phyloP scores from a whole-genome alignment of 92 coral and sea anemone species.

The Hydrozoanthus gracilis region DNA sequence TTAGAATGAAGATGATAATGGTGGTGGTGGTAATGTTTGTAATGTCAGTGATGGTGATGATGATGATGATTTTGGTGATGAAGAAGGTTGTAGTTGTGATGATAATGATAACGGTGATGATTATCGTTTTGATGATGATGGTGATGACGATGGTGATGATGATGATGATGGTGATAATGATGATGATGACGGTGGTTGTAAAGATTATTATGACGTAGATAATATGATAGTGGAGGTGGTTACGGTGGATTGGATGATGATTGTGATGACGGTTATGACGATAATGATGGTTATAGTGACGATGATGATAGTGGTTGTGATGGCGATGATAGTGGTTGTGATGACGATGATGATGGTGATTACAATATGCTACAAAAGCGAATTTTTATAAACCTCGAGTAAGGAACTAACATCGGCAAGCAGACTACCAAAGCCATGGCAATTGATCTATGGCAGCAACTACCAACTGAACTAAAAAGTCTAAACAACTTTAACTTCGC shows the following conservation, averaged over 20 bases:
- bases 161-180: neutral
- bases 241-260: neutral
- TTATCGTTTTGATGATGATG: neutral
- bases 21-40: neutral
- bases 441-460: too few relatives aligned
- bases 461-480: too few relatives aligned
- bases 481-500: too few relatives aligned
- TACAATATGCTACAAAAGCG: too few relatives aligned
- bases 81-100: neutral
- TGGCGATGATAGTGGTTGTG: too few relatives aligned
- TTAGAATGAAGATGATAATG: neutral
- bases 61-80: neutral
- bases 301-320: too few relatives aligned
- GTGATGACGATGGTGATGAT: neutral
- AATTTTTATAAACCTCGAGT: too few relatives aligned
- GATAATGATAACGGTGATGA: neutral
- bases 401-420: too few relatives aligned
- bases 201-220: neutral
- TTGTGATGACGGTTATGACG: neutral
- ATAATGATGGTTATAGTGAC: too few relatives aligned
- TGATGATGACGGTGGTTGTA: neutral
- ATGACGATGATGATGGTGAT: too few relatives aligned
- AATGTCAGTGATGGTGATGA: neutral
- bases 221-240: neutral
- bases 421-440: too few relatives aligned